Percentiles rank a stretch among this genome's conserved stretches.
Evolutionary conservation across 1,140 invertebrate genomes (phyloP).

Genomic region (Drosophila nigromelanica): DNA sequence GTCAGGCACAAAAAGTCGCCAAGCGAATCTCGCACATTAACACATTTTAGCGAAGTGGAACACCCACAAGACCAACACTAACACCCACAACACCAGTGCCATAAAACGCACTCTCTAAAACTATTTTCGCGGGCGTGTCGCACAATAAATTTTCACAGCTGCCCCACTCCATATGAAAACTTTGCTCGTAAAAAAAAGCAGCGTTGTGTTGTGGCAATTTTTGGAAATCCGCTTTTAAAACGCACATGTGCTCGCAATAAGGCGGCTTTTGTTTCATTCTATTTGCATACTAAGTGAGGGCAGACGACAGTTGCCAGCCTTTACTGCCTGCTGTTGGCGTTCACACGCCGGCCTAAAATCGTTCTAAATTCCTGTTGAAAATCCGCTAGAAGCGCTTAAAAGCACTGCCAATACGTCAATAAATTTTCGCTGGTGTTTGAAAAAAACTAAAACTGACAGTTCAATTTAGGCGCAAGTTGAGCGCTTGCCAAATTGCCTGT

Average conservation of each 20-base stretch:
- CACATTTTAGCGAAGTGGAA: slow-evolving; percentile 52
- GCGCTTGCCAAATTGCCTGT: slow-evolving; percentile 19
- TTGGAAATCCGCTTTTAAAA: slow-evolving; percentile 75
- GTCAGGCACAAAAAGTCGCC: slow-evolving; percentile 45
- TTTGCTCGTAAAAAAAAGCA: slow-evolving; percentile 62
- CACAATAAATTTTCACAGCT: slow-evolving; percentile 59
- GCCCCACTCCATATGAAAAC: not conserved
- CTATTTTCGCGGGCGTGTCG: slow-evolving; percentile 73
- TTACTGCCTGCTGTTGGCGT: slow-evolving; percentile 51
- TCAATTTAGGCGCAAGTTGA: slow-evolving; percentile 61
- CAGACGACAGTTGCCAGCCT: not conserved
- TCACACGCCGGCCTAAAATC: slow-evolving; percentile 64
- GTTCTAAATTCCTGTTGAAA: slow-evolving; percentile 43
- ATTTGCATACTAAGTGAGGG: slow-evolving; percentile 66
- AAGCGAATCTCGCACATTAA: slow-evolving; percentile 74
- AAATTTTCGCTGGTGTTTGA: slow-evolving; percentile 42
- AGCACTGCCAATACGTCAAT: slow-evolving; percentile 67
- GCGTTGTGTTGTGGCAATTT: slow-evolving; percentile 45
- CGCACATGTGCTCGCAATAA: slow-evolving; percentile 41
- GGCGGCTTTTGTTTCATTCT: slow-evolving; percentile 55
- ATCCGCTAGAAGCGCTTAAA: slow-evolving; percentile 18
- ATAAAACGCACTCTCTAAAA: slow-evolving; percentile 78
- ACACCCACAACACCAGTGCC: slow-evolving; percentile 14
- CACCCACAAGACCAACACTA: slow-evolving; percentile 1
- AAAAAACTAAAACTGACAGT: slow-evolving; percentile 60